These are phyloP conservation scores for Pseudoips prasinana DNA, from an alignment of 2,888 invertebrate genomes.

Conservation along the genomic window DNA sequence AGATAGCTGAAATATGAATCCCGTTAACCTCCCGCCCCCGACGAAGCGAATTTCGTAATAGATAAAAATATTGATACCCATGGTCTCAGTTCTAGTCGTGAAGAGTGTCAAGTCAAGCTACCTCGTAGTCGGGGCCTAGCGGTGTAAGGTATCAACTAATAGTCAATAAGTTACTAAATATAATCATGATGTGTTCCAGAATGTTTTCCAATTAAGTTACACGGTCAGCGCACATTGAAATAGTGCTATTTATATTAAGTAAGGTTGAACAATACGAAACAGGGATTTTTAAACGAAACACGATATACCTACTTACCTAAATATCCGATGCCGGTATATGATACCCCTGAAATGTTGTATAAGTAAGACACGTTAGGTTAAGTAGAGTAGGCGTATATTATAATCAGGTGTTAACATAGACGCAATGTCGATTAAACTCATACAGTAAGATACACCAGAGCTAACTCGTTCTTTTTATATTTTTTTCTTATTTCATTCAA, in stretches of 20 bases:
- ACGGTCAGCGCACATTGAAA: constrained; percentile 49
- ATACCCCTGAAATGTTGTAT: constrained; percentile 34
- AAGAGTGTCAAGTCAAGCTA: constrained; percentile 4
- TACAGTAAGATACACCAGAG: background rate
- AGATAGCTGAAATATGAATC: too few relatives aligned
- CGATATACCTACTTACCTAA: constrained; percentile 34
- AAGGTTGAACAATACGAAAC: constrained; percentile 61
- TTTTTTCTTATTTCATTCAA: too few relatives aligned
- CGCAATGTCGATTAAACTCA: constrained; percentile 6
- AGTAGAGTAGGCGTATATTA: constrained; percentile 29
- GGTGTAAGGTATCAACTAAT: constrained; percentile 21
- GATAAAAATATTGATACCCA: too few relatives aligned
- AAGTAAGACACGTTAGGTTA: constrained; percentile 38
- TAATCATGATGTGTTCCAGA: constrained; percentile 68
- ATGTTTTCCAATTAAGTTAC: constrained; percentile 66
- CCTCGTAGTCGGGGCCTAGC: constrained; percentile 4
- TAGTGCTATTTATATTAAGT: constrained; percentile 40
- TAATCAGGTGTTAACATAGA: constrained; percentile 2
- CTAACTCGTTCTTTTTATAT: too few relatives aligned
- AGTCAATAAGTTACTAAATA: constrained; percentile 31
- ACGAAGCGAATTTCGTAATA: too few relatives aligned
- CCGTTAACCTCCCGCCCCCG: too few relatives aligned
- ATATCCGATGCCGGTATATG: constrained; percentile 34
- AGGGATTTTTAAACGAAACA: constrained; percentile 65
- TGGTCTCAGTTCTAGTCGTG: too few relatives aligned